These are phyloP conservation scores for Pedionomus torquatus DNA, from an alignment of 2,113 vertebrate species.

Conservation along the genomic window DNA sequence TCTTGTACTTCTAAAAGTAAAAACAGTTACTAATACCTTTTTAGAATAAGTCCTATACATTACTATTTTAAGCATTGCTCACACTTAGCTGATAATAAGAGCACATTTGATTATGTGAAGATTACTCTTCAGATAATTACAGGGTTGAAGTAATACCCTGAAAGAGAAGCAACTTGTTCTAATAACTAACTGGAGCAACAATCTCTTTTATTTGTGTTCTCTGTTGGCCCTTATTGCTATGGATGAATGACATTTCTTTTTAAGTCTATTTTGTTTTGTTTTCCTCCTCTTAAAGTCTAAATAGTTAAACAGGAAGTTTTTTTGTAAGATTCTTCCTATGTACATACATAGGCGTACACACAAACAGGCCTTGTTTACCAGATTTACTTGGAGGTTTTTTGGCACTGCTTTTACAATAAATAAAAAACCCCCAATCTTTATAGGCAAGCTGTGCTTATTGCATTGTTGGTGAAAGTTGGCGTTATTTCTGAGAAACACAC, in stretches of 20 bases:
- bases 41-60: not conserved
- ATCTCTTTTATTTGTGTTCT: not conserved
- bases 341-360: not conserved
- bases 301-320: not conserved
- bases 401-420: not conserved
- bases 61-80: not conserved
- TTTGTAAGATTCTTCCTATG: not conserved
- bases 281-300: not conserved
- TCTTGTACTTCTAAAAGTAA: not conserved
- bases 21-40: not conserved
- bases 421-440: not conserved
- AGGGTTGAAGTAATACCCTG: not conserved
- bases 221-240: not conserved
- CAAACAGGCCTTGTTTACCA: not conserved
- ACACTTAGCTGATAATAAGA: not conserved
- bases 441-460: constrained; percentile 96
- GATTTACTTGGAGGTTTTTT: not conserved
- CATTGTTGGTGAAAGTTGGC: constrained; percentile 93
- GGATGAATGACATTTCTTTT: not conserved
- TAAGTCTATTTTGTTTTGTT: not conserved
- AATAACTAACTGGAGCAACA: not conserved
- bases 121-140: not conserved
- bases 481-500: constrained; percentile 90
- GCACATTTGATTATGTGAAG: not conserved
- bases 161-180: not conserved